phyloP scores from a whole-genome alignment of 1,140 invertebrate genomes.

The Drosophila melanica region DNA sequence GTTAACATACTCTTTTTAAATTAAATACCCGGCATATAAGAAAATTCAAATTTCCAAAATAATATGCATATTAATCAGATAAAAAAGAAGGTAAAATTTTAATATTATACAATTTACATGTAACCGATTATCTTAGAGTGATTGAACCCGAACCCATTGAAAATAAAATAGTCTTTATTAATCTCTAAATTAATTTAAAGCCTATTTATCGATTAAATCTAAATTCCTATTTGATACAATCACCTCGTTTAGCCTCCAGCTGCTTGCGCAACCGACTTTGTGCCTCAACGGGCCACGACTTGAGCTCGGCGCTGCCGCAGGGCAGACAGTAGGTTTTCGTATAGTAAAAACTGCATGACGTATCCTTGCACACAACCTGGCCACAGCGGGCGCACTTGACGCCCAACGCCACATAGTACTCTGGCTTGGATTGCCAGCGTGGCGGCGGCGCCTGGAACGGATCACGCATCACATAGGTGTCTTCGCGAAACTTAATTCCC shows the following conservation, averaged over 20 bases:
- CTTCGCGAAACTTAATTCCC: constrained; percentile 87
- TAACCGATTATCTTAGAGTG: no score
- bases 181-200: neutral
- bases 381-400: constrained; percentile 89
- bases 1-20: neutral
- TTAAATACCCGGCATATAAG: neutral
- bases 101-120: no score
- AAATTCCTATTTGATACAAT: neutral
- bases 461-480: constrained; percentile 92
- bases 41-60: neutral
- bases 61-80: neutral
- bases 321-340: constrained; percentile 88
- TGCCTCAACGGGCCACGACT: constrained; percentile 88
- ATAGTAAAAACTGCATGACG: constrained; percentile 92
- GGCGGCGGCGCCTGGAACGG: constrained; percentile 89
- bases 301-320: constrained; percentile 87
- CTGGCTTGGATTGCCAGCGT: constrained; percentile 85
- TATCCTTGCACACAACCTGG: constrained; percentile 88
- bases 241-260: constrained; percentile 29
- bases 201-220: neutral
- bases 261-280: constrained; percentile 85
- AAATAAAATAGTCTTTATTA: neutral
- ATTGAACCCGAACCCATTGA: no score
- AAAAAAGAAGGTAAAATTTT: neutral
- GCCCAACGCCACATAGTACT: constrained; percentile 90